Conservation (phyloP, 2,113 vertebrate genomes). For the Phylloscopus trochiloides region DNA sequence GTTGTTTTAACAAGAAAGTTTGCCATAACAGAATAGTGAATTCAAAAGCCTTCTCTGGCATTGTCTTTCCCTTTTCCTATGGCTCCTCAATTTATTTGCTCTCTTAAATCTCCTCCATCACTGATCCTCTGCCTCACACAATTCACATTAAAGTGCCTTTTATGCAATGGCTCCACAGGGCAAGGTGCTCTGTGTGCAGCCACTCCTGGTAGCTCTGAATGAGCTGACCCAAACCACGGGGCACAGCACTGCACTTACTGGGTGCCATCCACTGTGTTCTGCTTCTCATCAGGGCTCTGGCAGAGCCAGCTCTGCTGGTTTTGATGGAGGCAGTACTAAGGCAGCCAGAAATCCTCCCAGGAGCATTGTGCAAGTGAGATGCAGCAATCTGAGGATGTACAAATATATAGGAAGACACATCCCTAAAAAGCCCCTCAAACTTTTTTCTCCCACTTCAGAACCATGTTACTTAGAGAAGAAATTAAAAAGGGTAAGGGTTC, state of each 20-base stretch:
- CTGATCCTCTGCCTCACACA: background rate
- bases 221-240: background rate
- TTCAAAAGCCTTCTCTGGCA: background rate
- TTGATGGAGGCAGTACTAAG: background rate
- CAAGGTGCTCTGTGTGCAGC: background rate
- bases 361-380: background rate
- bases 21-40: background rate
- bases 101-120: background rate
- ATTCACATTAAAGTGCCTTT: background rate
- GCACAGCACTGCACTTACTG: background rate
- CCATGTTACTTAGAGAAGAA: background rate
- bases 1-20: background rate
- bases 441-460: background rate
- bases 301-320: background rate
- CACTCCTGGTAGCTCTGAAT: background rate
- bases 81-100: background rate
- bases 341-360: background rate
- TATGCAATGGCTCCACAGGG: background rate
- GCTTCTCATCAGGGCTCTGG: background rate
- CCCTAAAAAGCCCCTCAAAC: accelerated
- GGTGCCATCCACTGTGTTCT: background rate
- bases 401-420: background rate
- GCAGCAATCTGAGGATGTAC: background rate
- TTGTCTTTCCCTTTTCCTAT: background rate
- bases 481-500: background rate